Evolutionary conservation across 2,888 invertebrate species (phyloP), one percentile per base, ranked within the genome.

Genomic region (Apodemia mormo): DNA sequence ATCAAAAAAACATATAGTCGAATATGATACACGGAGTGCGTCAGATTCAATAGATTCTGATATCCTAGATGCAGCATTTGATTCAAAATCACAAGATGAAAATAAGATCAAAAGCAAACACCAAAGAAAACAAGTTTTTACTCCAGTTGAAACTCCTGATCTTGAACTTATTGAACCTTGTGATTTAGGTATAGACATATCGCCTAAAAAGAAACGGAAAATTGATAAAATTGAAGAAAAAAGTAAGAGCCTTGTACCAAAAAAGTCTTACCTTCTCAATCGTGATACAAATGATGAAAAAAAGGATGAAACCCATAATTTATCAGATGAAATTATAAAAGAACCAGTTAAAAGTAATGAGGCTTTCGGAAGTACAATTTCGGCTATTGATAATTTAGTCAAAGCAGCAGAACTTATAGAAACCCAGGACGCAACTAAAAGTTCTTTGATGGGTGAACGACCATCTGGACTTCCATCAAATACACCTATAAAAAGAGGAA

Each of bases 41-140:
- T 82, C 81, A 49, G 87, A 90, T 73, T 86, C 88, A n/a, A 68
- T 86, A 45, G 89, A 89, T 76, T 87, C 88, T 0, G 88, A 90
- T 40, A 74, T 81, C 8, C 69, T 85, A 58, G 88, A 90, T 66
- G 69, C 80, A 9, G 76, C 78, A 12, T 84, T 85, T 54, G 89
- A 87, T 22, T 71, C 68, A 0, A 89, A 86, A 75, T 75, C 77
- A 12, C 83, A 81, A 70, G 90, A 91, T 71, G 89, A 88, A 66
- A 73, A 73, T 9, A 91, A 85, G 81, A 76, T 72, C 54, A 92
- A 93, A 80, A 85, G 81, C 40, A 92, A 90, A 79, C 94, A 94
- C 81, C 93, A 90, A 76, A 84, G 94, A 75, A 94, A 94, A 80
- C 94, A 94, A 80, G 92, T 94, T 43, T 78, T 94, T 37, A 93